phyloP scores from a whole-genome alignment of 2,888 invertebrate genomes.

The Xestia rhomboidea region DNA sequence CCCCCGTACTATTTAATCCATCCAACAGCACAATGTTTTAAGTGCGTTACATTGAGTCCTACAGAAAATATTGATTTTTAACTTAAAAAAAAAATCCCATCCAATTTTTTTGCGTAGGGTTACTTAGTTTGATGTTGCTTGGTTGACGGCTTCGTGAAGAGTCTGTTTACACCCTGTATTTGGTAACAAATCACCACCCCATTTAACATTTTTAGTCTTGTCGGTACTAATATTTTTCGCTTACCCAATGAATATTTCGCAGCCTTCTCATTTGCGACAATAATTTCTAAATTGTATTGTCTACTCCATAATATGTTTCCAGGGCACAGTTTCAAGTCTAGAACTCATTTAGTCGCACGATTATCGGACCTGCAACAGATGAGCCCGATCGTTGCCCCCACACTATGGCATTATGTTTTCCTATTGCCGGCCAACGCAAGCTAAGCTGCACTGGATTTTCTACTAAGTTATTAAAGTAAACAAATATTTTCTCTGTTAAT shows the following conservation, averaged over 20 bases:
- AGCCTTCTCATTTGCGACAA: neutral
- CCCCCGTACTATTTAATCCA: too few relatives aligned
- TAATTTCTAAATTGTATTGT: constrained; percentile 41
- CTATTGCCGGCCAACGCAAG: constrained; percentile 50
- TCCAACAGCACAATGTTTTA: too few relatives aligned
- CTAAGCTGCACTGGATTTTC: constrained; percentile 50
- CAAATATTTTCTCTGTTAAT: constrained; percentile 47
- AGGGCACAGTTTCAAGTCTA: constrained; percentile 62
- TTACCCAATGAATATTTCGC: neutral
- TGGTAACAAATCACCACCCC: neutral
- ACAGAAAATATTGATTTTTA: too few relatives aligned
- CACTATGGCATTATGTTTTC: constrained; percentile 61
- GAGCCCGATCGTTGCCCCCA: constrained; percentile 62
- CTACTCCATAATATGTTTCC: constrained; percentile 39
- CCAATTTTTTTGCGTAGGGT: too few relatives aligned
- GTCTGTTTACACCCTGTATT: too few relatives aligned
- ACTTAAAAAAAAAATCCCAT: too few relatives aligned
- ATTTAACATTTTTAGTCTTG: neutral
- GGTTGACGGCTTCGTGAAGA: too few relatives aligned
- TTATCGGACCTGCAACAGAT: constrained; percentile 68
- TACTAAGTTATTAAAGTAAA: constrained; percentile 54
- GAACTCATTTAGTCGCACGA: constrained; percentile 67
- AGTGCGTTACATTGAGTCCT: too few relatives aligned
- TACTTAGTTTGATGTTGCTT: too few relatives aligned
- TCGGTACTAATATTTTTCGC: neutral